Evolutionary conservation across 2,888 invertebrate genomes (phyloP), one percentile per base, ranked within the genome.

Genomic region (Lamellibrachia columna): DNA sequence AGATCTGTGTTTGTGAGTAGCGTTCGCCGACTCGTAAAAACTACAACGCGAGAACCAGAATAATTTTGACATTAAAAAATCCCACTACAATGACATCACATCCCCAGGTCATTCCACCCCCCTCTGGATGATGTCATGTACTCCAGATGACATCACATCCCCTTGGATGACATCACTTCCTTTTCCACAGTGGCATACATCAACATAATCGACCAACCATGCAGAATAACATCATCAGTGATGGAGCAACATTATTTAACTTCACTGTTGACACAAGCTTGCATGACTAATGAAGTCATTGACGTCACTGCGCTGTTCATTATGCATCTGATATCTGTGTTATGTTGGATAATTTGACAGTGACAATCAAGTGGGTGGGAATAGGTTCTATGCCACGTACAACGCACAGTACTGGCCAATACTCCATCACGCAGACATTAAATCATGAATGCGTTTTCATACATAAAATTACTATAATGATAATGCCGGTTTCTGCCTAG

Each of bases 181-280:
- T 75, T 15, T 75, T 22, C 15, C 75, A 22, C 75, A 75, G 22
- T 75, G 22, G 11, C 75, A 75, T 11, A n/a, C 22, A n/a, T 6
- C 75, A 40, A 2, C 22, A 4, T n/a, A 75, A 75, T 75, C 75
- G 75, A 75, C 75, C 75, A 75, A 75, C 75, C 75, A 75, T 75
- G 75, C n/a, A 75, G 22, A 75, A 75, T 75, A 75, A 75, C 75
- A 75, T 75, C 75, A 75, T 75, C 75, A 75, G 75, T 75, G 75
- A 75, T 75, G 75, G 75, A 75, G 75, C 75, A 75, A 75, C 75
- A n/a, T 75, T n/a, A 75, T 75, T 75, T 75, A 75, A 75, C 75
- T 15, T 75, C 75, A 75, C 75, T 75, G 75, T 75, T 75, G 75
- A 75, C 75, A 75, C 75, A 75, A 75, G 75, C 75, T 3, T 75